Percentiles rank a stretch among this genome's conserved stretches.
These are phyloP conservation scores for Eupithecia insigniata DNA, from an alignment of 2,888 invertebrate species.

Conservation along the genomic window DNA sequence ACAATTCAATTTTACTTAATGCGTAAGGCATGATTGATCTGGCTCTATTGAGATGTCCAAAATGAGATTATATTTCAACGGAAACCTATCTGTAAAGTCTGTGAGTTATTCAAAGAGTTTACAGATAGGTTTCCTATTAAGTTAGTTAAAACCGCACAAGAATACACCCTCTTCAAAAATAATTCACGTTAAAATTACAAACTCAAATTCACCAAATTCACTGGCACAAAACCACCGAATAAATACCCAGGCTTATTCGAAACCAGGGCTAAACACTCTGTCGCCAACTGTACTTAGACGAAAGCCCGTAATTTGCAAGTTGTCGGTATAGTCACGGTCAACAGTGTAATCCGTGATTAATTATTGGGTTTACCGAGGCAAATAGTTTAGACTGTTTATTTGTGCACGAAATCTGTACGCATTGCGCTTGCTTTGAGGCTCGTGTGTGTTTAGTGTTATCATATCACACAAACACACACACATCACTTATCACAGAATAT, in stretches of 20 bases:
- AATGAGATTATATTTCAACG: neutral
- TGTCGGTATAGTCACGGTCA: conserved; percentile 45
- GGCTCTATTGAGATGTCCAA: neutral
- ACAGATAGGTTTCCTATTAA: neutral
- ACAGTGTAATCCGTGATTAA: conserved; percentile 48
- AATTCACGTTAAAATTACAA: neutral
- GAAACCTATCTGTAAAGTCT: neutral
- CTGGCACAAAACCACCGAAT: neutral
- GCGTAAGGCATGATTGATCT: neutral
- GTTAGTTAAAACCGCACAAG: neutral
- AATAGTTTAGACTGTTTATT: conserved; percentile 37
- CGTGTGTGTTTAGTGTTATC: neutral
- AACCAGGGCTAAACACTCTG: conserved; percentile 25
- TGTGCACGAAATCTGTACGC: conserved; percentile 17
- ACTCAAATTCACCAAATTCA: neutral
- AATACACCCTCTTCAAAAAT: neutral
- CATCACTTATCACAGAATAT: too few species aligned
- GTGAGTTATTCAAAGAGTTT: neutral
- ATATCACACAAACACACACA: too few species aligned
- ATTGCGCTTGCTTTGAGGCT: conserved; percentile 20
- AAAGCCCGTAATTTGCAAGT: conserved; percentile 47
- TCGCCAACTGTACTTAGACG: conserved; percentile 36
- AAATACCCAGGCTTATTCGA: conserved; percentile 18
- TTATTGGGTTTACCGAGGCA: conserved; percentile 41
- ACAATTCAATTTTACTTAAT: neutral